These are phyloP conservation scores for Furnarius figulus DNA, from an alignment of 2,113 vertebrate species.

Conservation along the genomic window DNA sequence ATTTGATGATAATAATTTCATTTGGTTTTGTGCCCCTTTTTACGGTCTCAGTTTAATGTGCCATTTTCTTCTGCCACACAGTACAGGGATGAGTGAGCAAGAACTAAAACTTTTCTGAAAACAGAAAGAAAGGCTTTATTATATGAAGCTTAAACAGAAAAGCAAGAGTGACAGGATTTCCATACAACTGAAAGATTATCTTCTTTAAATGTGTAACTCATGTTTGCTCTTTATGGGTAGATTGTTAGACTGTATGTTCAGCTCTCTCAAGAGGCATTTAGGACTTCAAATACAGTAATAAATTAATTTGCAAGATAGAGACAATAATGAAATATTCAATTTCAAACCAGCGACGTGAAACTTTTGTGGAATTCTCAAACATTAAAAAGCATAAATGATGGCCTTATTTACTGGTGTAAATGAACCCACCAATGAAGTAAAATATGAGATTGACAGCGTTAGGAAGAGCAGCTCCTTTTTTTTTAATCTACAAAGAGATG, in stretches of 20 bases:
- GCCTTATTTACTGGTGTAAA: conserved; percentile 11
- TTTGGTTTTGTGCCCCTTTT: not conserved
- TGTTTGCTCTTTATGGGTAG: conserved; percentile 59
- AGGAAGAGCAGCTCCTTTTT: not conserved
- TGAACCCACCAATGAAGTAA: not conserved
- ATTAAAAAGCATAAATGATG: not conserved
- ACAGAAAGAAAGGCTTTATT: not conserved
- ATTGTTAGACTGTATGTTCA: conserved; percentile 48
- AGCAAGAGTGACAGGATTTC: conserved; percentile 67
- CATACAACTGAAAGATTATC: conserved; percentile 50
- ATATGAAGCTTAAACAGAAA: conserved; percentile 53
- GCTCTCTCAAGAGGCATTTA: conserved; percentile 45
- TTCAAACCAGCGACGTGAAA: not conserved
- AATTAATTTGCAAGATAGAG: conserved; percentile 61
- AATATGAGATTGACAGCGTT: not conserved
- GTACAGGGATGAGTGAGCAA: not conserved
- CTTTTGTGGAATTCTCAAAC: conserved; percentile 28
- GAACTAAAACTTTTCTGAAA: conserved; percentile 2
- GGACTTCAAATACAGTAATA: conserved; percentile 51
- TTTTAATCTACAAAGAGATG: not conserved
- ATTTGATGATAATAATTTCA: not conserved
- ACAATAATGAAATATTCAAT: not conserved
- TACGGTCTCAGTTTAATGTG: not conserved
- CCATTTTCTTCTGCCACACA: not conserved
- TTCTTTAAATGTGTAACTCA: conserved; percentile 65